Evolutionary conservation across 2,888 invertebrate species (phyloP).

Genomic region (Dasysyrphus albostriatus): DNA sequence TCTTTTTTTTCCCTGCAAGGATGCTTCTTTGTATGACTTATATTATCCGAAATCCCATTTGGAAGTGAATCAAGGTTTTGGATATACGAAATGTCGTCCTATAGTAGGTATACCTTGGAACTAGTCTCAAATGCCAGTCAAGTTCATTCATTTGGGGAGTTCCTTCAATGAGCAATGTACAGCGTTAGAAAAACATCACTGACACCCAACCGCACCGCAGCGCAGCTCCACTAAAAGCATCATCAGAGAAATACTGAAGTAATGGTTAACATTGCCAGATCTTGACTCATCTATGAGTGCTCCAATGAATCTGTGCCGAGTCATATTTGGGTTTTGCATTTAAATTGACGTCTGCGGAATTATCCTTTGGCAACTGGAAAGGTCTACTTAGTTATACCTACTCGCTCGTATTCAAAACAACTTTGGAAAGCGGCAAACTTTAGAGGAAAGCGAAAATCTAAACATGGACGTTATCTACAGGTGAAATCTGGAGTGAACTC

Average conservation of each 20-base stretch:
- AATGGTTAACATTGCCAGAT: slow-evolving; percentile 54
- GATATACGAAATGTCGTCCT: slow-evolving; percentile 34
- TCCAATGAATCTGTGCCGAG: slow-evolving; percentile 68
- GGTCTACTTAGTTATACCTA: too few species aligned
- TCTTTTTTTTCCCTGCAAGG: slow-evolving; percentile 26
- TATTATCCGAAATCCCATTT: slow-evolving; percentile 52
- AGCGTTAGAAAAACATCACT: slow-evolving; percentile 26
- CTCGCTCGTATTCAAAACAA: slow-evolving; percentile 1
- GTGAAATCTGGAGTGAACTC: slow-evolving; percentile 66
- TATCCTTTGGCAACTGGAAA: slow-evolving; percentile 24
- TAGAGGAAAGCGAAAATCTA: slow-evolving; percentile 35
- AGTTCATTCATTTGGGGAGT: slow-evolving; percentile 57
- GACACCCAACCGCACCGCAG: neutral
- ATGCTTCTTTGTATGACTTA: slow-evolving; percentile 49
- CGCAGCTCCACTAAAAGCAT: slow-evolving; percentile 27
- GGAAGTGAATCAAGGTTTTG: slow-evolving; percentile 40
- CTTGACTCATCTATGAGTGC: slow-evolving; percentile 65
- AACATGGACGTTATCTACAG: slow-evolving; percentile 55
- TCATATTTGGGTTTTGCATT: slow-evolving; percentile 68
- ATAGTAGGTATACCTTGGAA: slow-evolving; percentile 24
- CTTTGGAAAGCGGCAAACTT: slow-evolving; percentile 48
- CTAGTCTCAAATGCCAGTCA: slow-evolving; percentile 56
- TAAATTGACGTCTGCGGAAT: slow-evolving; percentile 48
- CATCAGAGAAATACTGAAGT: slow-evolving; percentile 40
- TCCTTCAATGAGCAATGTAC: slow-evolving; percentile 35